These are phyloP conservation scores for Zaprionus bogoriensis DNA, from an alignment of 2,888 invertebrate genomes.

Conservation along the genomic window DNA sequence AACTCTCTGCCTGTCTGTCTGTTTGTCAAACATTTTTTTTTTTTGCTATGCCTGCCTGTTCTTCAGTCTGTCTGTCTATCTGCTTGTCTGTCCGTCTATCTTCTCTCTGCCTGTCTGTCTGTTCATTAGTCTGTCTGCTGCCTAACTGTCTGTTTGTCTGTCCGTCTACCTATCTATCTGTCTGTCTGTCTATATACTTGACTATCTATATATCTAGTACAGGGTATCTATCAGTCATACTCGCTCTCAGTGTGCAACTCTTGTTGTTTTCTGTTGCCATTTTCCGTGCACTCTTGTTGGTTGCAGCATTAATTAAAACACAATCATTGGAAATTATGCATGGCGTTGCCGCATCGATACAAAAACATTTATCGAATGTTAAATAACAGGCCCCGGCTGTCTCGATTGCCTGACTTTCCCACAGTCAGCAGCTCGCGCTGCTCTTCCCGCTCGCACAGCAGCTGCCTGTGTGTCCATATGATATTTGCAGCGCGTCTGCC, in stretches of 20 bases:
- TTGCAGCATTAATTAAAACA: slow-evolving; percentile 64
- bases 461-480: slow-evolving; percentile 33
- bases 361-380: slow-evolving; percentile 60
- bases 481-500: slow-evolving; percentile 40
- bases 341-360: slow-evolving; percentile 43
- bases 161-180: too few relatives aligned
- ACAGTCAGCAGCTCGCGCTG: not conserved
- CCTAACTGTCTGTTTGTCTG: too few relatives aligned
- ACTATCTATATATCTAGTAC: not conserved
- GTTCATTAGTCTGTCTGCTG: too few relatives aligned
- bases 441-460: slow-evolving; percentile 9
- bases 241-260: not conserved
- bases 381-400: slow-evolving; percentile 26
- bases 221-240: not conserved
- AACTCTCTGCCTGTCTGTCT: too few relatives aligned
- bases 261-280: not conserved
- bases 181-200: too few relatives aligned
- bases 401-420: not conserved
- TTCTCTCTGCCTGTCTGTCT: too few relatives aligned
- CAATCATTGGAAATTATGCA: slow-evolving; percentile 71
- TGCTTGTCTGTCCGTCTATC: too few relatives aligned
- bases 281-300: slow-evolving; percentile 1
- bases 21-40: too few relatives aligned
- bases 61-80: too few relatives aligned
- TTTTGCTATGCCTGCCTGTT: too few relatives aligned